Conservation (phyloP, 2,888 invertebrate species). For the Girardia tigrina region DNA sequence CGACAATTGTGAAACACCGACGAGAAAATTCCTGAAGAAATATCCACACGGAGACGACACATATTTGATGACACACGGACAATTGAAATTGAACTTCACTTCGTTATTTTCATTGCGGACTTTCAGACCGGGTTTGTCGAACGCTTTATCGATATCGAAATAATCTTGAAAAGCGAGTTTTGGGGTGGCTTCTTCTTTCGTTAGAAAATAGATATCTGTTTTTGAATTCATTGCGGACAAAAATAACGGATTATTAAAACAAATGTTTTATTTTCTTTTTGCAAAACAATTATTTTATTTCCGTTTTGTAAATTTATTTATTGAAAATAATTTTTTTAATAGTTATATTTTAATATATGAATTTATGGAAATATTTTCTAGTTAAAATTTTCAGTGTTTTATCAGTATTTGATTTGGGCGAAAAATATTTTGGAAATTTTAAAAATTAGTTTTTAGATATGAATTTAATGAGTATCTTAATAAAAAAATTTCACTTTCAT, state of each 20-base stretch:
- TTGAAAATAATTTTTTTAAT: too few species aligned
- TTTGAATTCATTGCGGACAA: neutral
- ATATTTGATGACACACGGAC: neutral
- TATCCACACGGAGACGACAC: neutral
- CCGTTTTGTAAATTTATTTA: too few species aligned
- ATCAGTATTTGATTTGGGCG: too few species aligned
- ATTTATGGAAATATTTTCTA: too few species aligned
- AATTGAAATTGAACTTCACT: neutral
- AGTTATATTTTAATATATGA: too few species aligned
- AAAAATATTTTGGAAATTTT: too few species aligned
- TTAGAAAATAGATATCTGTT: neutral
- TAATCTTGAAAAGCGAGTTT: neutral
- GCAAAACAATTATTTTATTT: too few species aligned
- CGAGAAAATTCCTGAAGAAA: constrained; percentile 5
- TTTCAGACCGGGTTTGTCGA: neutral
- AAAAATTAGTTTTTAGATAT: too few species aligned
- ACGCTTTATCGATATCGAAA: neutral
- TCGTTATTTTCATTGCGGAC: neutral
- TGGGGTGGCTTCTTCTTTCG: constrained; percentile 4
- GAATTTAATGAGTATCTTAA: too few species aligned
- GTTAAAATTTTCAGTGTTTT: too few species aligned
- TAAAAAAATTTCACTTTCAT: too few species aligned
- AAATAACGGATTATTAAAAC: neutral
- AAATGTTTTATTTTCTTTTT: too few species aligned
- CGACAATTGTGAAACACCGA: neutral